phyloP scores from a whole-genome alignment of 1,140 invertebrate species.

The Cryptotermes secundus region DNA sequence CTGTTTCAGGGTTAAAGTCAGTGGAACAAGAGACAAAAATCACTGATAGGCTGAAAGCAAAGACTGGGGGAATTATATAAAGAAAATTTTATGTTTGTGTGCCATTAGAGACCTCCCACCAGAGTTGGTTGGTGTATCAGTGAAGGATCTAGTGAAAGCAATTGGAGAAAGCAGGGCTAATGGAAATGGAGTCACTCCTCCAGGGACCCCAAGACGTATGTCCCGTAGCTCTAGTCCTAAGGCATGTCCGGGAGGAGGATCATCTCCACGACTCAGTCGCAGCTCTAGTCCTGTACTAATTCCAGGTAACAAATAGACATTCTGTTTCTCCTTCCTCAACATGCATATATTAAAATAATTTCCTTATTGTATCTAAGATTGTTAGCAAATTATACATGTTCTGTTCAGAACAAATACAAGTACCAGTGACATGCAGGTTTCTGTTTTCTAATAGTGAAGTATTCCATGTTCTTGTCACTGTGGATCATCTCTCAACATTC shows the following conservation, averaged over 20 bases:
- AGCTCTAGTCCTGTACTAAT: slow-evolving; percentile 63
- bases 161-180: slow-evolving; percentile 75
- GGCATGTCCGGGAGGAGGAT: slow-evolving; percentile 50
- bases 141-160: slow-evolving; percentile 76
- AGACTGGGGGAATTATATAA: too few relatives aligned
- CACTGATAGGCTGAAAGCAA: too few relatives aligned
- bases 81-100: too few relatives aligned
- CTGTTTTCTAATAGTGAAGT: neutral
- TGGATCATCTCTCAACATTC: neutral
- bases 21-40: too few relatives aligned
- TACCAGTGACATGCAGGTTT: neutral
- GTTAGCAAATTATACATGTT: neutral
- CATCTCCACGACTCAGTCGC: slow-evolving; percentile 55
- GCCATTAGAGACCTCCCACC: slow-evolving; percentile 53
- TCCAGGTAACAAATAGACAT: slow-evolving; percentile 49
- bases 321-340: neutral
- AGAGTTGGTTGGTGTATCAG: slow-evolving; percentile 72
- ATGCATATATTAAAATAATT: neutral
- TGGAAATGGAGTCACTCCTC: slow-evolving; percentile 73
- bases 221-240: slow-evolving; percentile 65
- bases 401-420: neutral
- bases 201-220: slow-evolving; percentile 64
- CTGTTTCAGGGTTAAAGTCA: too few relatives aligned
- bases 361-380: neutral
- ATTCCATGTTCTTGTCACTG: neutral